A percentile compares a stretch with the other conserved stretches of the same genome.
phyloP scores from a whole-genome alignment of 92 coral and sea anemone species.

The Anthopleura xanthogrammica region DNA sequence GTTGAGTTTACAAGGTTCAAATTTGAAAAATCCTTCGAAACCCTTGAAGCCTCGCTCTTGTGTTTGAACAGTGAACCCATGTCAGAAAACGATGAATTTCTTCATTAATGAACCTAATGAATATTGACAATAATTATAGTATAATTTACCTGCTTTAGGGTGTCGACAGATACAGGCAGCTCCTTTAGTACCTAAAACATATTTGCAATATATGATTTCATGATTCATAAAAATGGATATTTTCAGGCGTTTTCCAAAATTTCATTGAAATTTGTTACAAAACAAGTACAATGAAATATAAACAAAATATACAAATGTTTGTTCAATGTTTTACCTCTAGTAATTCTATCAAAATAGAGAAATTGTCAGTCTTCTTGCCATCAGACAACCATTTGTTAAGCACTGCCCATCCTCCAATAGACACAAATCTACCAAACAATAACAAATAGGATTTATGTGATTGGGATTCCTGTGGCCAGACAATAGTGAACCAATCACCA shows the following conservation, averaged over 20 bases:
- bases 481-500: background rate
- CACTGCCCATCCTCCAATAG: slow-evolving; percentile 87
- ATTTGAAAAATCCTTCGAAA: no score
- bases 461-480: background rate
- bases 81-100: no score
- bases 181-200: slow-evolving; percentile 76
- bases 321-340: slow-evolving; percentile 58
- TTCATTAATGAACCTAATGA: no score
- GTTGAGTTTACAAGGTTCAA: no score
- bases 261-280: background rate
- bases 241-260: background rate
- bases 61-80: no score
- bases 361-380: slow-evolving; percentile 80
- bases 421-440: slow-evolving; percentile 61
- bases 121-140: no score
- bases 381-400: slow-evolving; percentile 92
- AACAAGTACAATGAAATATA: background rate
- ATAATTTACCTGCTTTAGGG: slow-evolving; percentile 79
- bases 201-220: background rate
- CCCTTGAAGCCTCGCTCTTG: no score
- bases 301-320: background rate
- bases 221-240: background rate
- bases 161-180: slow-evolving; percentile 89
- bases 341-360: slow-evolving; percentile 76
- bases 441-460: background rate